Conservation (phyloP, 2,113 vertebrate species). For the Sprattus sprattus region DNA sequence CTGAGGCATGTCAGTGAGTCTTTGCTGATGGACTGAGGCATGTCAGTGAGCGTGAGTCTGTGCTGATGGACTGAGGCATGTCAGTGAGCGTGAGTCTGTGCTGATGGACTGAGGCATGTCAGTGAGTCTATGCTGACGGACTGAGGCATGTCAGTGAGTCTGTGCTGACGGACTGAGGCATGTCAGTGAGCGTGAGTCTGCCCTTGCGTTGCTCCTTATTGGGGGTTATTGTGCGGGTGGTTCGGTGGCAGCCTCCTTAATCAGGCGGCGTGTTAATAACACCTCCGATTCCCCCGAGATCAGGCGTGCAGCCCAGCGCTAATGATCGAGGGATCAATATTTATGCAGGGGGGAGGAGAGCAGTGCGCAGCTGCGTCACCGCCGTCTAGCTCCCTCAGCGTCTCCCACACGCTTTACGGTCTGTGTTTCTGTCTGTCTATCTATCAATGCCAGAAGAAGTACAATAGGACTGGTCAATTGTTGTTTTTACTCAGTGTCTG, state of each 20-base stretch:
- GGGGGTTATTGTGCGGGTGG: background rate
- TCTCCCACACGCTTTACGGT: conserved; percentile 15
- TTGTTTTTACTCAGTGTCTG: too few species aligned
- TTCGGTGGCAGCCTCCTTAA: conserved; percentile 55
- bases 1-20: too few species aligned
- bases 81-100: too few species aligned
- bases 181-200: background rate
- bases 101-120: too few species aligned
- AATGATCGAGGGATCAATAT: conserved; percentile 66
- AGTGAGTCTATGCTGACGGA: too few species aligned
- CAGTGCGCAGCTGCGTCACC: conserved; percentile 36
- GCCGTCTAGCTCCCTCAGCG: conserved; percentile 34
- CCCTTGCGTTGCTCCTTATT: background rate
- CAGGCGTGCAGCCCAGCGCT: conserved; percentile 58
- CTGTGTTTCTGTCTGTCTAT: conserved; percentile 22
- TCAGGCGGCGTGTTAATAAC: conserved; percentile 68
- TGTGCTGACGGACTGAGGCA: too few species aligned
- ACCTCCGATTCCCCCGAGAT: conserved; percentile 56
- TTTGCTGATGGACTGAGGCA: too few species aligned
- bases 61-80: too few species aligned
- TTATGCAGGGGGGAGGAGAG: conserved; percentile 50
- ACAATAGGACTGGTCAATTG: background rate
- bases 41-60: too few species aligned
- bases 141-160: too few species aligned
- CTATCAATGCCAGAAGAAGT: background rate